Evolutionary conservation across 92 coral and sea anemone species (phyloP).

Genomic region (Parazoanthus swiftii): DNA sequence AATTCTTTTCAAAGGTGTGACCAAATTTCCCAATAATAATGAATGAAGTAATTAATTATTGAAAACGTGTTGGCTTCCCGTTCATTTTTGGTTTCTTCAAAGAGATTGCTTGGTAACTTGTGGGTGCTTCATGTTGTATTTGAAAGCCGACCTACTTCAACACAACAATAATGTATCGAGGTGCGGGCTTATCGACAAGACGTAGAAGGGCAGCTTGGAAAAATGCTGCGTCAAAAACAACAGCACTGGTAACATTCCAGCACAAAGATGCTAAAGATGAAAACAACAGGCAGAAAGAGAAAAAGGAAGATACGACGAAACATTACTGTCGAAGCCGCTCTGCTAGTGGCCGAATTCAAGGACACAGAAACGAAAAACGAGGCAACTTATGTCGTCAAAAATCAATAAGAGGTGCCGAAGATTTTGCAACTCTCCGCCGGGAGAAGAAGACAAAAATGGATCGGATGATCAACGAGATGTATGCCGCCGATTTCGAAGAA

Average conservation of each 20-base stretch:
- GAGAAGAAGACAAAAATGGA: conserved; percentile 11
- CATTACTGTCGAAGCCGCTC: background rate
- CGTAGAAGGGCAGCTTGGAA: background rate
- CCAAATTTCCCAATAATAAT: background rate
- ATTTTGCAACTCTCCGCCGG: background rate
- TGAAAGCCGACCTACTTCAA: background rate
- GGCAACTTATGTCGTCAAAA: background rate
- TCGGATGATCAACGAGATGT: conserved; percentile 38
- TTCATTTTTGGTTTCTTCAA: background rate
- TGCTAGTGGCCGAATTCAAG: background rate
- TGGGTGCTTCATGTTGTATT: background rate
- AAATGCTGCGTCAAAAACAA: background rate
- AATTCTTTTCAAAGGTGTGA: too few relatives aligned
- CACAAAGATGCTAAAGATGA: background rate
- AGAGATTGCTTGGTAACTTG: background rate
- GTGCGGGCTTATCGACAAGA: background rate
- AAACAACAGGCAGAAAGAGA: background rate
- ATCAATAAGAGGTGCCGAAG: background rate
- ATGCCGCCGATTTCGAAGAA: conserved; percentile 36
- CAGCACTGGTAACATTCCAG: background rate
- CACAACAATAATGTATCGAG: background rate
- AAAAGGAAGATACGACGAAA: background rate
- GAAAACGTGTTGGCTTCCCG: background rate
- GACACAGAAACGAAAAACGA: background rate
- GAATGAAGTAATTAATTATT: background rate